Evolutionary conservation across 2,797 vertebrate genomes (phyloP), one percentile per base, ranked within the genome.

Genomic region (Chaunax sp.): DNA sequence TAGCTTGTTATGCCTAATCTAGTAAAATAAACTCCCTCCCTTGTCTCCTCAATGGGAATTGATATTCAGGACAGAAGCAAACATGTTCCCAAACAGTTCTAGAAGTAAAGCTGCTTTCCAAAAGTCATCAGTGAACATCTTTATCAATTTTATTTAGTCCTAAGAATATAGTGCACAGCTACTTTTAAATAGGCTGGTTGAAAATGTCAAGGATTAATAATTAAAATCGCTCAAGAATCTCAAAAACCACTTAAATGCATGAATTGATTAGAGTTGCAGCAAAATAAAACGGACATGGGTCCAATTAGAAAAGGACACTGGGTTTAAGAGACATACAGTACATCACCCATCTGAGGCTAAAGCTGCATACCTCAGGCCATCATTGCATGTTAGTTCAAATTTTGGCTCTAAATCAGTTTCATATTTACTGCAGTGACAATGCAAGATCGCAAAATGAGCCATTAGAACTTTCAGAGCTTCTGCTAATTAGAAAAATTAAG

Each of bases 331-430:
- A 47, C 23, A 41, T 6, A 77, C 33, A 57, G 19, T 37, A 59
- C 43, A 80, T 35, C 18, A 61, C 57, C 38, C 67, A 73, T 38
- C 37, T 69, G 46, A 59, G 74, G 69, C 83, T 82, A 86, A 68
- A 85, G 86, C 88, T 84, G 78, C 77, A 72, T 37, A 18, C 33
- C 40, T 61, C 8, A 58, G 54, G 66, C 57, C 15, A 59, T 47
- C 14, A 23, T 22, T 63, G 26, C 18, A 58, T 18, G 1, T 28
- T 16, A 22, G 13, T n/a, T 51, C 1, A 68, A 22, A 43, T 53
- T 56, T 65, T 25, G 10, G n/a, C n/a, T n/a, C n/a, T n/a, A n/a
- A n/a, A n/a, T n/a, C n/a, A n/a, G n/a, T n/a, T 33, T 33, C 0
- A 35, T 19, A 33, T 62, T 55, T 52, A 50, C 3, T 26, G 37